phyloP scores from a whole-genome alignment of 2,888 invertebrate genomes.

The Hydriomena furcata region DNA sequence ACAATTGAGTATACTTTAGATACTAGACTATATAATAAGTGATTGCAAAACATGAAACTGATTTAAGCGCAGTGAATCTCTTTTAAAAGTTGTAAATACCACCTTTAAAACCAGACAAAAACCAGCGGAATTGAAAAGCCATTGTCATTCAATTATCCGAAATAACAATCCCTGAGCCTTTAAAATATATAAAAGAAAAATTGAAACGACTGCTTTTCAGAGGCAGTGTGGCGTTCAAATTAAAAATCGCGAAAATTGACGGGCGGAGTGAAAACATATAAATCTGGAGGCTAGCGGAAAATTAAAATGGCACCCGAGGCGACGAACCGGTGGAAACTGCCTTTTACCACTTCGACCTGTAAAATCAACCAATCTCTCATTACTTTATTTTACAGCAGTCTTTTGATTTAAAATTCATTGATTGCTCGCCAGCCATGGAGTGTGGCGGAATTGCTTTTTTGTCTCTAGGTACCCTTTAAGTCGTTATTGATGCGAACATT shows the following conservation, averaged over 20 bases:
- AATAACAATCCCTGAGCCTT: conserved; percentile 31
- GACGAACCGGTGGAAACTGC: conserved; percentile 41
- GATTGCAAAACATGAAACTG: too few relatives aligned
- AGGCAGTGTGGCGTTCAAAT: conserved; percentile 69
- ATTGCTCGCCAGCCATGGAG: conserved; percentile 16
- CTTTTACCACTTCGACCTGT: conserved; percentile 50
- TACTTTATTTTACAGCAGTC: conserved; percentile 40
- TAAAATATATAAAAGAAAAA: conserved; percentile 45
- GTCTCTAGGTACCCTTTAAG: too few relatives aligned
- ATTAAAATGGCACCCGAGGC: conserved; percentile 75
- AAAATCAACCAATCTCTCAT: conserved; percentile 57
- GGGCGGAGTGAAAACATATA: conserved; percentile 73
- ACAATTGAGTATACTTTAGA: too few relatives aligned
- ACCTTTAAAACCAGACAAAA: conserved; percentile 18
- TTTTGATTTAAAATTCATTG: conserved; percentile 44
- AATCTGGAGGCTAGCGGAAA: conserved; percentile 78
- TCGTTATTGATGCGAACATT: too few relatives aligned
- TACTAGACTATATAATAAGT: too few relatives aligned
- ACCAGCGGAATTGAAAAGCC: conserved; percentile 21
- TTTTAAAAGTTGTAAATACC: conserved; percentile 7
- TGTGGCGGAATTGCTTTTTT: conserved; percentile 6
- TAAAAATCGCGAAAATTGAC: conserved; percentile 77
- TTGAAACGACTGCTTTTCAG: conserved; percentile 56
- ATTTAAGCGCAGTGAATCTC: not conserved
- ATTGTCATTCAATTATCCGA: conserved; percentile 33